These are phyloP conservation scores for Polydrusus tereticollis DNA, from an alignment of 2,888 invertebrate species.

Conservation along the genomic window DNA sequence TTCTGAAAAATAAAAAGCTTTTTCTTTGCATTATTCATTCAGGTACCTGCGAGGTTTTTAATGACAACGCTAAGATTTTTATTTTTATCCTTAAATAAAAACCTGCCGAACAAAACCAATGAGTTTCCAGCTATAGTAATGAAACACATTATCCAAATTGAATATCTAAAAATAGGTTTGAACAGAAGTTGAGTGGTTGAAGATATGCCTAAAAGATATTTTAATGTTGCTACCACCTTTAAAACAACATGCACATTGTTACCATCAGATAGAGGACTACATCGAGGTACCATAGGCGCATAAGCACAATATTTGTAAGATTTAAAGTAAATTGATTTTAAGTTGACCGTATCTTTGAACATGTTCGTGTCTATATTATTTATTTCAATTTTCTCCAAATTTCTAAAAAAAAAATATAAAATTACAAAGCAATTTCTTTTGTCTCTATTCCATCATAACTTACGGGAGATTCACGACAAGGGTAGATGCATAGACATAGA, in stretches of 20 bases:
- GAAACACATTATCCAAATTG: slow-evolving; percentile 75
- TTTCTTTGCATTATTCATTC: neutral
- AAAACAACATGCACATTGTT: slow-evolving; percentile 35
- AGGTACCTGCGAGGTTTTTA: slow-evolving; percentile 74
- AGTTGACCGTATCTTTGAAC: slow-evolving; percentile 66
- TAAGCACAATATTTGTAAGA: slow-evolving; percentile 75
- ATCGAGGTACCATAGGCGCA: slow-evolving; percentile 71
- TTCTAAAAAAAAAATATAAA: slow-evolving; percentile 61
- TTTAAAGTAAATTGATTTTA: slow-evolving; percentile 73
- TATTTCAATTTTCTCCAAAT: slow-evolving; percentile 71
- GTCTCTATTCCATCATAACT: too few species aligned
- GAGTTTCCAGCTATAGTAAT: slow-evolving; percentile 74
- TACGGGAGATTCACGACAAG: too few species aligned
- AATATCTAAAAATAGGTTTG: slow-evolving; percentile 71
- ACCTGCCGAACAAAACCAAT: slow-evolving; percentile 74
- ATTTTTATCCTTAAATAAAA: slow-evolving; percentile 74
- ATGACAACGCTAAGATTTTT: slow-evolving; percentile 75
- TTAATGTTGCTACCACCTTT: neutral
- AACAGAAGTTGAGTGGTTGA: slow-evolving; percentile 73
- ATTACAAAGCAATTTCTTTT: too few species aligned
- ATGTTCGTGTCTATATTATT: slow-evolving; percentile 68
- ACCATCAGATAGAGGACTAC: slow-evolving; percentile 75
- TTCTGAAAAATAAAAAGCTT: too few species aligned
- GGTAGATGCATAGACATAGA: too few species aligned
- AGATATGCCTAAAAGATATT: slow-evolving; percentile 68